Conservation (phyloP, 2,888 invertebrate species). For the Nebria salina region DNA sequence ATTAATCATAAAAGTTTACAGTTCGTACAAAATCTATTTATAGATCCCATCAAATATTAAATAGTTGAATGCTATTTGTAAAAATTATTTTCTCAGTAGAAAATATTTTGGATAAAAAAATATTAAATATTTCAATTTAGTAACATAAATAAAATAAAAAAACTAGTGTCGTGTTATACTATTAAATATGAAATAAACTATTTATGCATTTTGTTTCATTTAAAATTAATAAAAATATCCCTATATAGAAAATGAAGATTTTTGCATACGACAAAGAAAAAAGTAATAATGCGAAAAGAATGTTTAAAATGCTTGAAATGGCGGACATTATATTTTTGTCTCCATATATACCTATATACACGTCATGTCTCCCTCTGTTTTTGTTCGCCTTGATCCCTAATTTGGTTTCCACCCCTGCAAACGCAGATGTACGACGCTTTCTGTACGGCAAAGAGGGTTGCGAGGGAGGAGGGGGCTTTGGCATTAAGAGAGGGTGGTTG, state of each 20-base stretch:
- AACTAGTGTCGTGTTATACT: no score
- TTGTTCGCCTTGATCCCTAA: not conserved
- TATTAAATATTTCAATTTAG: no score
- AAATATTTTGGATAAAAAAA: no score
- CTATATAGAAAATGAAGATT: not conserved
- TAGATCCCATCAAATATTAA: no score
- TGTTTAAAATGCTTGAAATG: slow-evolving; percentile 15
- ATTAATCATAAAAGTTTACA: no score
- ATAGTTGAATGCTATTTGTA: no score
- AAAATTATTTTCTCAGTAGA: no score
- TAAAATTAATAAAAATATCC: no score
- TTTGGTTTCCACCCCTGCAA: not conserved
- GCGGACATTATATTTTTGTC: slow-evolving; percentile 37
- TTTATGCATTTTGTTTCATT: no score
- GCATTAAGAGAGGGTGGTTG: slow-evolving; percentile 3
- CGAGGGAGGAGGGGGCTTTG: not conserved
- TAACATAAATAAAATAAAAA: no score
- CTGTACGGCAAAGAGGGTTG: not conserved
- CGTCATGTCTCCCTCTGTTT: not conserved
- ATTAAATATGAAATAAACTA: no score
- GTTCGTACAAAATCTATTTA: no score
- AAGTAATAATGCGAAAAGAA: not conserved
- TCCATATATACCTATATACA: not conserved
- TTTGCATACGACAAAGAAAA: not conserved
- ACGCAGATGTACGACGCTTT: not conserved